Evolutionary conservation across 2,888 invertebrate species (phyloP).

Genomic region (Melangyna quadrimaculata): DNA sequence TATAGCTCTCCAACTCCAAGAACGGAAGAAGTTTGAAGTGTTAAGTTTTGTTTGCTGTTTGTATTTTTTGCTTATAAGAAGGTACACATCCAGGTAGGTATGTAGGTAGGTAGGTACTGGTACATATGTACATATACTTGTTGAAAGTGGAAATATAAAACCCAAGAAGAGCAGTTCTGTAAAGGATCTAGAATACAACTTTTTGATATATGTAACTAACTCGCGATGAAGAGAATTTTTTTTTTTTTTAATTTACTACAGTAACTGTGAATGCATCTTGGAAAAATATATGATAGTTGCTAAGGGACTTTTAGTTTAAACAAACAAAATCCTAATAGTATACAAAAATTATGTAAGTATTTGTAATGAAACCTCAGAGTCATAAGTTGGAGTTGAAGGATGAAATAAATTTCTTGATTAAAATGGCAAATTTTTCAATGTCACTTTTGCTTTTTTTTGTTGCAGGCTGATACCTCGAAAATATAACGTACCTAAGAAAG

Average conservation of each 20-base stretch:
- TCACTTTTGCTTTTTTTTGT: too few species aligned
- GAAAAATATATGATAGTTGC: too few species aligned
- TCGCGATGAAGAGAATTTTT: not conserved
- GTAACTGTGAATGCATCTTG: too few species aligned
- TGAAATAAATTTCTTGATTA: too few species aligned
- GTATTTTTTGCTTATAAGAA: not conserved
- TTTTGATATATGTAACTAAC: not conserved
- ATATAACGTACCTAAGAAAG: too few species aligned
- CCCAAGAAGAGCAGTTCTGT: not conserved
- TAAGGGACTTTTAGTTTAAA: too few species aligned
- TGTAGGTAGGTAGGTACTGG: not conserved
- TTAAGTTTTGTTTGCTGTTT: not conserved
- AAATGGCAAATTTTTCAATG: too few species aligned
- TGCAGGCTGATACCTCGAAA: too few species aligned
- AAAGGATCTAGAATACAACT: not conserved
- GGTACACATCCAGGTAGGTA: not conserved
- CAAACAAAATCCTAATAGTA: too few species aligned
- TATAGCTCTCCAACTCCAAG: constrained; percentile 10
- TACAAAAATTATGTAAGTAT: too few species aligned
- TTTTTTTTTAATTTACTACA: not conserved
- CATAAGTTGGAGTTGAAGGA: too few species aligned
- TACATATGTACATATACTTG: not conserved
- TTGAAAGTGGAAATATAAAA: not conserved
- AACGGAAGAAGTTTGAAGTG: constrained; percentile 33
- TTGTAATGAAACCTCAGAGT: too few species aligned